These are phyloP conservation scores for Phalacrocorax brasilianus DNA, from an alignment of 2,113 vertebrate genomes.

Conservation along the genomic window DNA sequence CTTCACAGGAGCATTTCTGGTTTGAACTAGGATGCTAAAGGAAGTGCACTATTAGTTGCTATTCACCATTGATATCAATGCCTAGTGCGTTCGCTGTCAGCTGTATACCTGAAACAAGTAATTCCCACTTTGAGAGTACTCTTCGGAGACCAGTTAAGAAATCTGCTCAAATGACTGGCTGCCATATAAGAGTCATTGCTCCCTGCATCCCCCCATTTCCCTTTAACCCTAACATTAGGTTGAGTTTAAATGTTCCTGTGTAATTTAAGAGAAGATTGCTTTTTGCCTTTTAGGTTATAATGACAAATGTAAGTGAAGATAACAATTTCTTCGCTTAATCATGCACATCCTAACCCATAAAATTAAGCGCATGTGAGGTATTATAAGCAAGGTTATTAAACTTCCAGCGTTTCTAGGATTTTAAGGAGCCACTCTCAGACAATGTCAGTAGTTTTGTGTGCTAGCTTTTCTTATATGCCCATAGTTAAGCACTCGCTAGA, in stretches of 20 bases:
- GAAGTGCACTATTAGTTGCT: not conserved
- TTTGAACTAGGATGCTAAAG: not conserved
- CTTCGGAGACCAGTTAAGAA: not conserved
- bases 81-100: not conserved
- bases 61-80: not conserved
- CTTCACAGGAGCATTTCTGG: not conserved
- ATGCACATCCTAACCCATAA: not conserved
- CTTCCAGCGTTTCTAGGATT: not conserved
- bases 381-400: constrained; percentile 7
- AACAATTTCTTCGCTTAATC: constrained; percentile 9
- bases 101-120: not conserved
- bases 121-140: not conserved
- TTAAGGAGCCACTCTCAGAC: not conserved
- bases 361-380: not conserved
- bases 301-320: constrained; percentile 24
- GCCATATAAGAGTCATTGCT: not conserved
- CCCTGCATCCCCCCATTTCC: not conserved
- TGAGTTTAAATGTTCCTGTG: not conserved
- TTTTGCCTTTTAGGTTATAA: constrained; percentile 15
- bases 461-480: not conserved
- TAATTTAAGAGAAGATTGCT: not conserved
- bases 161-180: not conserved
- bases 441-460: not conserved
- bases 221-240: not conserved
- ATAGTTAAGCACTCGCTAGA: not conserved